Evolutionary conservation across 2,888 invertebrate genomes (phyloP).

Genomic region (Cotesia congregata): DNA sequence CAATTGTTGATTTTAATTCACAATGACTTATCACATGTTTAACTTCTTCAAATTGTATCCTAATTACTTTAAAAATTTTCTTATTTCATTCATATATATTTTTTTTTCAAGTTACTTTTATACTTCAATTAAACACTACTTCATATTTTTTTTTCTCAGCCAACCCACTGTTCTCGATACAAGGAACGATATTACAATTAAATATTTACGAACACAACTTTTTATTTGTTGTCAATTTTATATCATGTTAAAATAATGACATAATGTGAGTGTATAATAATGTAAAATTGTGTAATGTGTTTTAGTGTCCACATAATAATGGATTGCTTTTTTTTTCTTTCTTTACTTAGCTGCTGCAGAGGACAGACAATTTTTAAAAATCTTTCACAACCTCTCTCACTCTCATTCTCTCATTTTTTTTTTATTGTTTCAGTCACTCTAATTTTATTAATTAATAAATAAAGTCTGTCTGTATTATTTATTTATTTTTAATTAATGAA

Average conservation of each 20-base stretch:
- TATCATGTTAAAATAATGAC: slow-evolving; percentile 53
- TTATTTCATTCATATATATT: slow-evolving; percentile 38
- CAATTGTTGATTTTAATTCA: slow-evolving; percentile 52
- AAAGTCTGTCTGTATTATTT: not conserved
- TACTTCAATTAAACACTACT: slow-evolving; percentile 44
- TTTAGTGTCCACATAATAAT: slow-evolving; percentile 44
- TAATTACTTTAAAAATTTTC: slow-evolving; percentile 38
- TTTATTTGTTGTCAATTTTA: slow-evolving; percentile 49
- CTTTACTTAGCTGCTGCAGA: slow-evolving; percentile 1
- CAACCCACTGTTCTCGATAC: slow-evolving; percentile 66
- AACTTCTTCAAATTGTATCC: slow-evolving; percentile 49
- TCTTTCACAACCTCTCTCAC: slow-evolving; percentile 25
- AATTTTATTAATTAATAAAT: slow-evolving; percentile 15
- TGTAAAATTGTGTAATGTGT: slow-evolving; percentile 54
- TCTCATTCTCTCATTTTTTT: slow-evolving; percentile 40
- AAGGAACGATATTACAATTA: slow-evolving; percentile 70
- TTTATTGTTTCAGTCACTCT: slow-evolving; percentile 37
- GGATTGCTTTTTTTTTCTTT: slow-evolving; percentile 30
- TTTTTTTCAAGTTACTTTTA: not conserved
- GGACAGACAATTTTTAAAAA: slow-evolving; percentile 21
- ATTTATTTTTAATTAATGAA: slow-evolving; percentile 8
- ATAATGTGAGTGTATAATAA: slow-evolving; percentile 24
- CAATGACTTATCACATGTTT: slow-evolving; percentile 70
- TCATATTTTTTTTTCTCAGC: slow-evolving; percentile 64
- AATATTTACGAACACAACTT: slow-evolving; percentile 68